These are phyloP conservation scores for Morinoia aosen DNA, from an alignment of 2,888 invertebrate species.

Conservation along the genomic window DNA sequence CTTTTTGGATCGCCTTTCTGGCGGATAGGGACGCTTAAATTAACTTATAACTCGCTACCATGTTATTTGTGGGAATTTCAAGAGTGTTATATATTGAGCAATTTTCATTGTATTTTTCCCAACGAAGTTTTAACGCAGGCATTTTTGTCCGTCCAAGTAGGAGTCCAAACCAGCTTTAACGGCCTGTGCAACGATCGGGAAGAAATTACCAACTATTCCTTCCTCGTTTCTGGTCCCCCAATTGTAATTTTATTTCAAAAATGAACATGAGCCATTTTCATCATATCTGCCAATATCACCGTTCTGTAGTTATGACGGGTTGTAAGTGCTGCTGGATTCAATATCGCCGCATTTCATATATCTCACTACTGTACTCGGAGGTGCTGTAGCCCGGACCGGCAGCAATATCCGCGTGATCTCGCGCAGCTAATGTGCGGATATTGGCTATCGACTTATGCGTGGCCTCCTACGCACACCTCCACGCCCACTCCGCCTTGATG, in stretches of 20 bases:
- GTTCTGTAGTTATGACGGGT: not conserved
- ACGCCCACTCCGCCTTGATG: not conserved
- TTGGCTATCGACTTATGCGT: not conserved
- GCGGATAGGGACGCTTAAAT: not conserved
- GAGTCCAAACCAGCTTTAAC: not conserved
- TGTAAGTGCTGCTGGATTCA: not conserved
- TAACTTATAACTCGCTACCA: not conserved
- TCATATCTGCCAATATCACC: not conserved
- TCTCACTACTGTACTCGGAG: not conserved
- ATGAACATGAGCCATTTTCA: not conserved
- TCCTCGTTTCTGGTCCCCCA: not conserved
- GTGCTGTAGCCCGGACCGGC: not conserved
- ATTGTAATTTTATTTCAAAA: not conserved
- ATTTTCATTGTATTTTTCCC: not conserved
- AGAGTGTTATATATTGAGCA: not conserved
- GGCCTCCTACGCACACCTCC: not conserved
- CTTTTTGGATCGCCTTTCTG: too few relatives aligned
- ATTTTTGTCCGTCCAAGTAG: not conserved
- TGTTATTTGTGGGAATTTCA: not conserved
- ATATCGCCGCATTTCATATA: not conserved
- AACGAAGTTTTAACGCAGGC: not conserved
- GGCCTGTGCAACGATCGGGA: not conserved
- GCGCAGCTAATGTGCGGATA: not conserved
- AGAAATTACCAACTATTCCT: not conserved
- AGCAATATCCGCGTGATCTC: constrained; percentile 18